These are phyloP conservation scores for Oncorhynchus tshawytscha DNA, from an alignment of 2,113 vertebrate species.

Conservation along the genomic window DNA sequence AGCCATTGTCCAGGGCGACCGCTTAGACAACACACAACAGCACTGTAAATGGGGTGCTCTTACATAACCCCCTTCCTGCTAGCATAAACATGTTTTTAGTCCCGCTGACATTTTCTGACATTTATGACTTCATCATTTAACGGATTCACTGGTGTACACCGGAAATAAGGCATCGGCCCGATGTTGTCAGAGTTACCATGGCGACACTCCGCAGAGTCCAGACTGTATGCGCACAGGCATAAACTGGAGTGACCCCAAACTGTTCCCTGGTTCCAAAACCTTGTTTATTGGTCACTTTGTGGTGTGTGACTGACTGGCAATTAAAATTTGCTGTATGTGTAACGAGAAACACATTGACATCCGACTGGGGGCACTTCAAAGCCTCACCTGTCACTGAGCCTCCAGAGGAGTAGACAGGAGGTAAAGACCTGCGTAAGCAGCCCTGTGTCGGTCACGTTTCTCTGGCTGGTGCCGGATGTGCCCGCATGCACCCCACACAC, in stretches of 20 bases:
- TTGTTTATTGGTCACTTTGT: background rate
- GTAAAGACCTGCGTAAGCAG: background rate
- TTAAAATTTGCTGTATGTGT: background rate
- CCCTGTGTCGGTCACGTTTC: too few relatives aligned
- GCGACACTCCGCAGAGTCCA: background rate
- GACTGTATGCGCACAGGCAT: background rate
- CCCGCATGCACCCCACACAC: constrained; percentile 3
- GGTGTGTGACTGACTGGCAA: background rate
- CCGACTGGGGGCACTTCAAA: constrained; percentile 1
- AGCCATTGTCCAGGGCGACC: constrained; percentile 28
- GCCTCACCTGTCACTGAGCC: background rate
- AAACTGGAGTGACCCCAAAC: background rate
- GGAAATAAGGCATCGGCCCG: background rate
- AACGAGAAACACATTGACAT: background rate
- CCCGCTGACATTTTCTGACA: constrained; percentile 19
- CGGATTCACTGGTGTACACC: background rate
- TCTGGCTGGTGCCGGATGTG: background rate
- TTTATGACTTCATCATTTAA: background rate
- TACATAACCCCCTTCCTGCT: constrained; percentile 27
- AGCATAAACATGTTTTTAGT: constrained; percentile 30
- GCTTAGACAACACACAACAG: constrained; percentile 39
- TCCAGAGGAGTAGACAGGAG: background rate
- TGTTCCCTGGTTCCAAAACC: background rate
- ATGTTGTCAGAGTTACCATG: background rate
- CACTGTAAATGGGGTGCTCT: constrained; percentile 27